Evolutionary conservation across 1,140 invertebrate genomes (phyloP).

Genomic region (Notospermus geniculatus): DNA sequence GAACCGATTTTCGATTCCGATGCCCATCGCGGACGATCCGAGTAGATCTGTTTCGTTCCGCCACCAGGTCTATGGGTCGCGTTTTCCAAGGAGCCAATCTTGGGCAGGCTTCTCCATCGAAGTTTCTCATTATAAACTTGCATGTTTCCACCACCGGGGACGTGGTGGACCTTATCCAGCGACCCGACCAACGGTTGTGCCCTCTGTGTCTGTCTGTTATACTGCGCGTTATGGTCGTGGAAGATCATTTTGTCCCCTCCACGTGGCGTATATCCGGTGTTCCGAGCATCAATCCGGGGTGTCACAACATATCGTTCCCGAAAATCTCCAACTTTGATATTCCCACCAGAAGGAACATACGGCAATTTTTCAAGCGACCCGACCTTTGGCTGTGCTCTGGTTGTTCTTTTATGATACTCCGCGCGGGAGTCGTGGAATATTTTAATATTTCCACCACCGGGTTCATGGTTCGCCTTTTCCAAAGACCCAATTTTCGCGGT

Average conservation of each 20-base stretch:
- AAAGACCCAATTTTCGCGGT: conserved; percentile 75
- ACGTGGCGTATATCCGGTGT: not conserved
- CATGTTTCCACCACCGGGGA: conserved; percentile 37
- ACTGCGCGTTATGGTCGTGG: not conserved
- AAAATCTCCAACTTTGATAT: conserved; percentile 12
- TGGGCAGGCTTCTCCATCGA: conserved; percentile 88
- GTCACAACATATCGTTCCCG: not conserved
- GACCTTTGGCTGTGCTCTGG: conserved; percentile 33
- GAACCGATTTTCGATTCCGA: conserved; percentile 63
- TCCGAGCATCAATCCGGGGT: not conserved
- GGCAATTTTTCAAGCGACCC: conserved; percentile 36
- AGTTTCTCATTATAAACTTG: conserved; percentile 69
- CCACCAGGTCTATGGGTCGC: conserved; percentile 86
- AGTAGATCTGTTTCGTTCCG: conserved; percentile 67
- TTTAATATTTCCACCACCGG: conserved; percentile 72
- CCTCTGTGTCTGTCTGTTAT: conserved; percentile 11
- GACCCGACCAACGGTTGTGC: conserved; percentile 39
- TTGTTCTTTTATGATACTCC: conserved; percentile 49
- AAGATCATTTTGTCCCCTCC: not conserved
- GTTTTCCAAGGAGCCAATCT: conserved; percentile 92
- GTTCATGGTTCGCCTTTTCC: conserved; percentile 80
- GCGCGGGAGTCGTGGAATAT: conserved; percentile 36
- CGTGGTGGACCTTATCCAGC: conserved; percentile 33
- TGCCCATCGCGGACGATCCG: conserved; percentile 76
- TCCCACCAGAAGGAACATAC: conserved; percentile 37